phyloP scores from a whole-genome alignment of 2,797 vertebrate species.

The Thaleichthys pacificus region DNA sequence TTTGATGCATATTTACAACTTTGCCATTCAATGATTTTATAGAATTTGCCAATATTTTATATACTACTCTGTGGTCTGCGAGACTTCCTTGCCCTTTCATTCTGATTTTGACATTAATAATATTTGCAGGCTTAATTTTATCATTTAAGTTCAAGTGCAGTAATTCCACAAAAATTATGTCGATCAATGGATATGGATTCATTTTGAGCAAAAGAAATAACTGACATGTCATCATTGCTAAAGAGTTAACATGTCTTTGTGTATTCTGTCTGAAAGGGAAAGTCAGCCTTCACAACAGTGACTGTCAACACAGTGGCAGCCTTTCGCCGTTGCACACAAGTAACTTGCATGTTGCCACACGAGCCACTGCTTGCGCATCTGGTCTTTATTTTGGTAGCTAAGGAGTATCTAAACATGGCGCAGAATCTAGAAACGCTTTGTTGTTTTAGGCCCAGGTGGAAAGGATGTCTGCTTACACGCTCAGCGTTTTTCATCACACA shows the following conservation, averaged over 20 bases:
- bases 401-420: constrained; percentile 73
- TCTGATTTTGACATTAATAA: background rate
- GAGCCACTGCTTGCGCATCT: constrained; percentile 72
- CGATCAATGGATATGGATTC: background rate
- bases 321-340: constrained; percentile 63
- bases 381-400: constrained; percentile 76
- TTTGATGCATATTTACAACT: constrained; percentile 58
- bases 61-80: constrained; percentile 46
- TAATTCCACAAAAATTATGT: background rate
- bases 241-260: constrained; percentile 70
- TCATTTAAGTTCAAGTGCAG: background rate
- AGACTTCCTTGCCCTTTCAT: constrained; percentile 29
- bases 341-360: constrained; percentile 75
- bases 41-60: constrained; percentile 3
- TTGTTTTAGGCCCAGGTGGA: constrained; percentile 79
- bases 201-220: constrained; percentile 36
- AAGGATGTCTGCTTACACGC: constrained; percentile 54
- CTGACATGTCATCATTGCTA: constrained; percentile 58
- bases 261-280: constrained; percentile 70
- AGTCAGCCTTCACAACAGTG: constrained; percentile 62
- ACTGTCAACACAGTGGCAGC: constrained; percentile 65
- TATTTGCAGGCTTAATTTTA: background rate
- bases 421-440: constrained; percentile 67
- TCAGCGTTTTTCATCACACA: constrained; percentile 53
- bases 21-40: constrained; percentile 9